Evolutionary conservation across 2,113 vertebrate species (phyloP).

Genomic region (Hylia prasina): DNA sequence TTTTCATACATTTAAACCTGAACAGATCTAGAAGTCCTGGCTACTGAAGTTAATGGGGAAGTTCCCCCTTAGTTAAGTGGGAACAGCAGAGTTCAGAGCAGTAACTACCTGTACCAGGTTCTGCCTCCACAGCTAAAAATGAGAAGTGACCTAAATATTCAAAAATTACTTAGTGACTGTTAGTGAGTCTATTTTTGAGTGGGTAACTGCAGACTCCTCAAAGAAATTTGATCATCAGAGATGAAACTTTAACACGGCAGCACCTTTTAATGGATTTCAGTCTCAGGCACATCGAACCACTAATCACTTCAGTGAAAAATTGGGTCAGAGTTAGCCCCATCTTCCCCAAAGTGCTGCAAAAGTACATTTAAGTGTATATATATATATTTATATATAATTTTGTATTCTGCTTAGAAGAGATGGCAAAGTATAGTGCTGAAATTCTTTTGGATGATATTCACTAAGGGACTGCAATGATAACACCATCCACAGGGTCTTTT

Average conservation of each 20-base stretch:
- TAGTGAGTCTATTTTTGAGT: constrained; percentile 16
- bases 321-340: constrained; percentile 45
- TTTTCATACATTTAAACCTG: not conserved
- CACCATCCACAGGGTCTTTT: not conserved
- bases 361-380: not conserved
- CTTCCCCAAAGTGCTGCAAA: constrained; percentile 34
- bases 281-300: not conserved
- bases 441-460: not conserved
- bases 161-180: not conserved
- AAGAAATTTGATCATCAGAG: constrained; percentile 36
- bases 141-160: constrained; percentile 43
- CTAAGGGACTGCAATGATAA: not conserved
- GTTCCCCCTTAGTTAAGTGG: not conserved
- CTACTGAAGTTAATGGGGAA: not conserved
- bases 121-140: not conserved
- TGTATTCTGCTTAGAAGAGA: not conserved
- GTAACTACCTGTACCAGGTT: not conserved
- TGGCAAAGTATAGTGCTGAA: not conserved
- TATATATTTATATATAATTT: not conserved
- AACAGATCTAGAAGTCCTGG: not conserved
- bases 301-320: constrained; percentile 8
- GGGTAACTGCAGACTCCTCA: not conserved
- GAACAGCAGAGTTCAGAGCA: not conserved
- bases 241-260: not conserved
- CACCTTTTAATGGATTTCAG: constrained; percentile 17